Conservation (phyloP, 1,140 invertebrate genomes). For the Maniola jurtina region DNA sequence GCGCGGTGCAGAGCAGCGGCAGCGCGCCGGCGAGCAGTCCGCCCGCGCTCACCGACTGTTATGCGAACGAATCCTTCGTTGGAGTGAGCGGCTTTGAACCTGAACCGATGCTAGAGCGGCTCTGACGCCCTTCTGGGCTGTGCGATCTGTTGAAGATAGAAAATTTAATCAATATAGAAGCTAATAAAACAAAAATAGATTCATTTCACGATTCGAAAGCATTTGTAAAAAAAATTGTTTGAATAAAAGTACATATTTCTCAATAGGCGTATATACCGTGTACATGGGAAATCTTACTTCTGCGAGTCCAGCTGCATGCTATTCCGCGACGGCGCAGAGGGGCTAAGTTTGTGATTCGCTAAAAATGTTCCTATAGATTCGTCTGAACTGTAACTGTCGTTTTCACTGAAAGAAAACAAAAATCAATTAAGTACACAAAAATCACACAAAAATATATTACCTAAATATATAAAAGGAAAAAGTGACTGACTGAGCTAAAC, state of each 20-base stretch:
- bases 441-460: no score
- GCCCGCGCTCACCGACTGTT: constrained; percentile 51
- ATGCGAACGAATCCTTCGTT: constrained; percentile 62
- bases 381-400: constrained; percentile 81
- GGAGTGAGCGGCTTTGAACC: constrained; percentile 44
- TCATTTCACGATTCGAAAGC: no score
- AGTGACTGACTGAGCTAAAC: no score
- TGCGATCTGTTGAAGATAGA: constrained; percentile 46
- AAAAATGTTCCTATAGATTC: constrained; percentile 81
- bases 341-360: constrained; percentile 79
- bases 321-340: constrained; percentile 58
- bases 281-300: constrained; percentile 48
- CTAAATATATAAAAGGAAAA: no score
- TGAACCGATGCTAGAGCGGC: constrained; percentile 46
- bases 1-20: constrained; percentile 60
- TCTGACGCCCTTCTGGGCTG: constrained; percentile 57
- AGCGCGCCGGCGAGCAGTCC: constrained; percentile 59
- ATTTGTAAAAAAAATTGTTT: no score
- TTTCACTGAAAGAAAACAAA: constrained; percentile 70
- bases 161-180: not conserved
- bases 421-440: constrained; percentile 10
- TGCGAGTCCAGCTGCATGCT: constrained; percentile 71
- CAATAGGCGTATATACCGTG: no score
- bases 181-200: not conserved
- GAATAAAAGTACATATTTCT: no score